phyloP scores from a whole-genome alignment of 2,797 vertebrate species.

The Sarcophilus harrisii region DNA sequence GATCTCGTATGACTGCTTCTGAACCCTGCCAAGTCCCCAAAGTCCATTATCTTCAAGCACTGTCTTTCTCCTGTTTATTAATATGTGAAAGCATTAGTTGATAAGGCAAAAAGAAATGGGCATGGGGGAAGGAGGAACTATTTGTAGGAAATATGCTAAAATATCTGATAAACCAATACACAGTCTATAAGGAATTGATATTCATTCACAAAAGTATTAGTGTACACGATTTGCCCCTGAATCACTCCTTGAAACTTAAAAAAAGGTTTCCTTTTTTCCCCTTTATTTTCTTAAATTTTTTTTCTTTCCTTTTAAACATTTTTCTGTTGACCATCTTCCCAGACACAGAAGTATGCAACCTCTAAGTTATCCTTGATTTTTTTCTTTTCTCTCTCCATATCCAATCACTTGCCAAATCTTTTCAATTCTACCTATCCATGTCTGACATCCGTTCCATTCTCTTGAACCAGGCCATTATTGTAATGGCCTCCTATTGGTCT shows the following conservation, averaged over 20 bases:
- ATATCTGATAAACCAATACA: neutral
- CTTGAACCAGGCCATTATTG: neutral
- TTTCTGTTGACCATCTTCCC: neutral
- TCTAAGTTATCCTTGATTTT: neutral
- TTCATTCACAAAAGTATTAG: neutral
- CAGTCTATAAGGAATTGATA: neutral
- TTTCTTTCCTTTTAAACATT: neutral
- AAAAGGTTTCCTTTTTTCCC: neutral
- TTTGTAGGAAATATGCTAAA: neutral
- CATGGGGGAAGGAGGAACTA: neutral
- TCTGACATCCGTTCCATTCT: neutral
- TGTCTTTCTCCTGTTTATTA: neutral
- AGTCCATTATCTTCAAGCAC: constrained; percentile 1
- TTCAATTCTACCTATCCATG: neutral
- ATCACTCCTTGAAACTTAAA: neutral
- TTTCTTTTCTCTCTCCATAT: neutral
- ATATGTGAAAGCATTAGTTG: neutral
- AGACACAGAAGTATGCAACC: neutral
- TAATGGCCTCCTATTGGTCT: neutral
- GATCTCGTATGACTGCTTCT: neutral
- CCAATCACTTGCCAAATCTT: neutral
- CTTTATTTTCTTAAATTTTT: neutral
- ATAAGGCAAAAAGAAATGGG: neutral
- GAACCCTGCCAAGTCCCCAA: neutral
- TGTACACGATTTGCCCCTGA: neutral